A percentile compares a stretch with the other conserved stretches of the same genome.
Conservation (phyloP, 2,797 vertebrate genomes). For the Enteromius paludinosus region DNA sequence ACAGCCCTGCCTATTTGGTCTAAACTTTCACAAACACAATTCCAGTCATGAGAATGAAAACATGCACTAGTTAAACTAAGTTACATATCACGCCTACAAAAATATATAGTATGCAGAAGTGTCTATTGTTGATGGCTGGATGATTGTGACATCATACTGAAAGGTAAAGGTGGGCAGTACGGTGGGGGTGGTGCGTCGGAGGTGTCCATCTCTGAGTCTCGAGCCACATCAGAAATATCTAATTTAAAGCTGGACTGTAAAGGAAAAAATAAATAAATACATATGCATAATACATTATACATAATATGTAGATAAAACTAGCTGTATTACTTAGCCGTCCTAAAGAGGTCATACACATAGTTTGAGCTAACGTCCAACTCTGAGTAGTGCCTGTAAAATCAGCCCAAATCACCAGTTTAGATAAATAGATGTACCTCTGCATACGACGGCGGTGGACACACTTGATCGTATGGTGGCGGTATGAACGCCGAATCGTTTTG, state of each 20-base stretch:
- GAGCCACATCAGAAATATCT: neutral
- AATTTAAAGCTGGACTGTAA: slow-evolving; percentile 27
- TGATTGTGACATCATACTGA: neutral
- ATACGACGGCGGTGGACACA: slow-evolving; percentile 70
- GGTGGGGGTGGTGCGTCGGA: slow-evolving; percentile 23
- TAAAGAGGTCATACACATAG: neutral
- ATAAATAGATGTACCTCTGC: slow-evolving; percentile 61
- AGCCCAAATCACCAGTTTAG: neutral
- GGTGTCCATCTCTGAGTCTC: neutral
- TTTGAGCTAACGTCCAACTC: neutral
- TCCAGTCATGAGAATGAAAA: slow-evolving; percentile 4
- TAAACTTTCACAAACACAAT: neutral
- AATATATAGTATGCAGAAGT: neutral
- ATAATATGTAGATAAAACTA: neutral
- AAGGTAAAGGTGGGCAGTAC: slow-evolving; percentile 23
- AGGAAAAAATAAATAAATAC: neutral
- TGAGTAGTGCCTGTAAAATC: neutral
- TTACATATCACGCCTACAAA: neutral
- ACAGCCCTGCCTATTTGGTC: neutral
- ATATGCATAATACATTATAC: too few relatives aligned
- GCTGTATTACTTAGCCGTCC: neutral
- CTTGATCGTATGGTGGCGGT: slow-evolving; percentile 65
- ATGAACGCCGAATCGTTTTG: neutral
- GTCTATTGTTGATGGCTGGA: slow-evolving; percentile 16
- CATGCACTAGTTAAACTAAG: neutral